Conservation (phyloP, 2,797 vertebrate species). For the Cirrhinus mrigala region DNA sequence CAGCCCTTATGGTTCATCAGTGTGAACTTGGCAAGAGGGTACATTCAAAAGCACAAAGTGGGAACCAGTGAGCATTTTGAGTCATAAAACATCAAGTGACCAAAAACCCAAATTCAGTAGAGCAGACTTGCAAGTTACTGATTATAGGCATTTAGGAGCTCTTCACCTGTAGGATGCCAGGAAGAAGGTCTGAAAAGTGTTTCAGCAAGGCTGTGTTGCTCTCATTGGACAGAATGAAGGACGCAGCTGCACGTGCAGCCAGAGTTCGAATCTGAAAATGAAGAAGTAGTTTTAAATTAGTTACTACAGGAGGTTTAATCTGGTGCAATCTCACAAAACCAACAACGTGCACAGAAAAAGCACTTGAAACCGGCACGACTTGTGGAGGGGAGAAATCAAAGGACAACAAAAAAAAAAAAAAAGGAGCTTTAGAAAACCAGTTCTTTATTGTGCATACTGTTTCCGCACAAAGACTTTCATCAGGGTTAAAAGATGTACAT, state of each 20-base stretch:
- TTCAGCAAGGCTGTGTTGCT: slow-evolving; percentile 92
- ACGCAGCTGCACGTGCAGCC: slow-evolving; percentile 91
- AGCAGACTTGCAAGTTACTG: not conserved
- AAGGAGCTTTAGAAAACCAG: not conserved
- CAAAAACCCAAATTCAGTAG: not conserved
- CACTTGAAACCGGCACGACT: not conserved
- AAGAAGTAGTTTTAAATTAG: not conserved
- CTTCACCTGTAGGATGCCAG: slow-evolving; percentile 92
- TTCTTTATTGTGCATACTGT: not conserved
- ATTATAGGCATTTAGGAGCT: not conserved
- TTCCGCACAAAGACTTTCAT: not conserved
- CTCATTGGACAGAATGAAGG: slow-evolving; percentile 96
- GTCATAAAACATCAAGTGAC: not conserved
- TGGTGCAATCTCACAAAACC: not conserved
- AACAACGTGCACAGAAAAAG: not conserved
- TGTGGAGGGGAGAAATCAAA: not conserved
- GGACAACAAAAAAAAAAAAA: not conserved
- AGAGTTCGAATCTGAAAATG: slow-evolving; percentile 87
- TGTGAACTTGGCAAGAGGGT: not conserved
- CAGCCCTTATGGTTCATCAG: not conserved
- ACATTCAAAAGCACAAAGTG: not conserved
- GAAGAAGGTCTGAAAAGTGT: slow-evolving; percentile 95
- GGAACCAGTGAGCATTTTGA: not conserved
- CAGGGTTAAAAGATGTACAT: not conserved
- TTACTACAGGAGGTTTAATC: not conserved